A percentile compares a stretch with the other conserved stretches of the same genome.
phyloP scores from a whole-genome alignment of 2,113 vertebrate species.

The Bagarius yarrelli region DNA sequence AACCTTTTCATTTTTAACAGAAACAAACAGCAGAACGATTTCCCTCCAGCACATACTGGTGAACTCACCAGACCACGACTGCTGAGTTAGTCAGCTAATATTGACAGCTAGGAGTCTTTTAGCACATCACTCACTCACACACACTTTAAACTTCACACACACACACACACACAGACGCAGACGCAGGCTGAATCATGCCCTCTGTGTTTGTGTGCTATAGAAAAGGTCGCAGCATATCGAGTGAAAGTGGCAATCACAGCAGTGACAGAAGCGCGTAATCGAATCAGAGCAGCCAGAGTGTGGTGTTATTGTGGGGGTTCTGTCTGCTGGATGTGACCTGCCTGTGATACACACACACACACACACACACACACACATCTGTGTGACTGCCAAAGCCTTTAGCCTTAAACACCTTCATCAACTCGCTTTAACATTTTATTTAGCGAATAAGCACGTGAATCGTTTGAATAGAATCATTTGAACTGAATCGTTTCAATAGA shows the following conservation, averaged over 20 bases:
- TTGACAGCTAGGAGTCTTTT: background rate
- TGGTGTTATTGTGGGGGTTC: slow-evolving; percentile 15
- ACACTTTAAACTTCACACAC: background rate
- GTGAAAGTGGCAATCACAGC: slow-evolving; percentile 19
- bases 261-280: slow-evolving; percentile 11
- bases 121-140: background rate
- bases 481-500: background rate
- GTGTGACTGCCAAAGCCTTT: background rate
- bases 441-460: background rate
- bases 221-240: slow-evolving; percentile 32
- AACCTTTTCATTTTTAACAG: background rate
- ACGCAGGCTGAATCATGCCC: background rate
- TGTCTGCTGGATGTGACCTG: slow-evolving; percentile 23
- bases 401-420: background rate
- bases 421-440: background rate
- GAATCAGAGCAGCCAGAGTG: slow-evolving; percentile 23
- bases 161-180: background rate
- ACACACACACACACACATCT: slow-evolving; percentile 20
- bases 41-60: background rate
- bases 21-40: background rate
- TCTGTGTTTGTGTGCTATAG: background rate
- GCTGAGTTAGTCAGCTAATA: background rate
- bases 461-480: background rate
- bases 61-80: background rate
- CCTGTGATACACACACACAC: slow-evolving; percentile 27